Evolutionary conservation across 2,888 invertebrate genomes (phyloP), one percentile per base, ranked within the genome.

Genomic region (Lutraria lutraria): DNA sequence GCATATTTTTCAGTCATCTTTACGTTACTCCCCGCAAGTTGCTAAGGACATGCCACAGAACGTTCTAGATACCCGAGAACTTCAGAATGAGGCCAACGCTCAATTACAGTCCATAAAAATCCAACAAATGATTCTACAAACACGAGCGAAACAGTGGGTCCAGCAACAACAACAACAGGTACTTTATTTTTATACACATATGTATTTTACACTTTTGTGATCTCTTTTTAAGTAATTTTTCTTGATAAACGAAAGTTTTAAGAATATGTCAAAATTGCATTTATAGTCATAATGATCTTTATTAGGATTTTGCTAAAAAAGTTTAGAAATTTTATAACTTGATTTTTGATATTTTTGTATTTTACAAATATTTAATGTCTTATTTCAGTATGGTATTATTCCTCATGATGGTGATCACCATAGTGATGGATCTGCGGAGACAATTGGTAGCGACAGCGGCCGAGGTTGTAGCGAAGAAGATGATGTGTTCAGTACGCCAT

Each of bases 401-500:
- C 85, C 88, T 12, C 91, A 89, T 81, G 93, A 96, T 82, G 76
- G 76, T 76, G 96, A 96, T 89, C 94, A 93, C 81, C 94, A 95
- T 53, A 96, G 96, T 80, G 95, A 95, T 76, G 94, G 94, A 6
- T 95, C 95, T 31, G 95, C 93, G 43, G 95, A 95, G 88, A 95
- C 95, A 63, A 94, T 94, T 56, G 93, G 94, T 60, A 95, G 95
- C 79, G 96, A 96, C 89, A 96, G 96, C 88, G 96, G 96, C 4
- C 94, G 95, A 2, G 96, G 96, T 29, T 95, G 95, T 84, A 96
- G 96, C 89, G 96, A 96, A 84, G 95, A 95, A 87, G 96, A 95
- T 83, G 96, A 95, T 81, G 83, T 92, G 63, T 90, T 89, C 86
- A 92, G 92, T 79, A 88, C 91, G 16, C 92, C 92, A 10, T 92